phyloP scores from a whole-genome alignment of 2,797 vertebrate genomes.

The Gallinago solitaria region DNA sequence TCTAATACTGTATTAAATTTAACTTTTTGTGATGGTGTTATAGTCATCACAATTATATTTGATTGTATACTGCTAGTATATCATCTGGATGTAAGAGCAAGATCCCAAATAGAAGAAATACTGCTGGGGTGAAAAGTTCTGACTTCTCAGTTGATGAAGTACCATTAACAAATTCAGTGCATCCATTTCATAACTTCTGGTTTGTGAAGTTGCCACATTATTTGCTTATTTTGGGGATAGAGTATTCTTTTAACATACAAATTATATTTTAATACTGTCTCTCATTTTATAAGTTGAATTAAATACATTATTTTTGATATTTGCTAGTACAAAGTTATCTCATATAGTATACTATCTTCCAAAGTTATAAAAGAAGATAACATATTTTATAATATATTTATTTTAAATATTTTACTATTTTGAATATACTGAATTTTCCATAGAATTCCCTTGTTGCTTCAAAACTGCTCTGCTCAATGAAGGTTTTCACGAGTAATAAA shows the following conservation, averaged over 20 bases:
- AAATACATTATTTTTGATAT: neutral
- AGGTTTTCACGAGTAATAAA: neutral
- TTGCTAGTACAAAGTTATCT: neutral
- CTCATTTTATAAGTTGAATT: neutral
- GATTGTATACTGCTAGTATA: neutral
- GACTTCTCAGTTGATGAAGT: neutral
- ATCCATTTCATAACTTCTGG: neutral
- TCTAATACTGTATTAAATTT: neutral
- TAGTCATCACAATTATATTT: neutral
- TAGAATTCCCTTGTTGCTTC: neutral
- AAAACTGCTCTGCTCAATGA: neutral
- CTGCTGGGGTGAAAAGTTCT: neutral
- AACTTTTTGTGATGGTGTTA: neutral
- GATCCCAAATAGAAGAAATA: neutral
- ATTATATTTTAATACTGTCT: neutral
- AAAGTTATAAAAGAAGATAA: neutral
- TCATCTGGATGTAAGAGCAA: neutral
- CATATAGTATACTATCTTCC: neutral
- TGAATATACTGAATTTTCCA: neutral
- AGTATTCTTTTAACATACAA: neutral
- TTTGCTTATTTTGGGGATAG: neutral
- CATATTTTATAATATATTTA: neutral
- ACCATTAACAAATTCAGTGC: neutral
- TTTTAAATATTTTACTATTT: neutral
- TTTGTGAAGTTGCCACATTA: neutral